A percentile compares a stretch with the other conserved stretches of the same genome.
phyloP scores from a whole-genome alignment of 2,797 vertebrate genomes.

The Xerus rutilus region DNA sequence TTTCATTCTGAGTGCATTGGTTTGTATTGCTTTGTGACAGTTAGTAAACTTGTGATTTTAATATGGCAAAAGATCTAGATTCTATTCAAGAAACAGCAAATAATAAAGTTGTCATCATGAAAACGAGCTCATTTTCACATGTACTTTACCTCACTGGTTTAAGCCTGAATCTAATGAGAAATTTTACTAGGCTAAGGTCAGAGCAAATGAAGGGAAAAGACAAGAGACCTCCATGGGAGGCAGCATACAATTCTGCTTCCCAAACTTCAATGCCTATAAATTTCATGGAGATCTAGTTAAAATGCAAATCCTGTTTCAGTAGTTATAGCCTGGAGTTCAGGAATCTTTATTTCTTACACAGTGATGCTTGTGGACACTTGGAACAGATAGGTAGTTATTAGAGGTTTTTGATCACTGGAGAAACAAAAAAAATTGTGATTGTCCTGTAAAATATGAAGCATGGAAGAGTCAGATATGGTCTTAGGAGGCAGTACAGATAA shows the following conservation, averaged over 20 bases:
- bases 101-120: not conserved
- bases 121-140: not conserved
- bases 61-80: not conserved
- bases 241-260: not conserved
- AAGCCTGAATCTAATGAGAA: not conserved
- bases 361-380: not conserved
- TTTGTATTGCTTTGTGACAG: not conserved
- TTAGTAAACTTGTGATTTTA: not conserved
- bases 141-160: not conserved
- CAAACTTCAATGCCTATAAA: not conserved
- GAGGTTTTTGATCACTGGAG: not conserved
- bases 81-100: not conserved
- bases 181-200: not conserved
- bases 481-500: not conserved
- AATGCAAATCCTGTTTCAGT: not conserved
- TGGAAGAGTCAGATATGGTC: accelerated
- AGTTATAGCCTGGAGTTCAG: not conserved
- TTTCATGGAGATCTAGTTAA: not conserved
- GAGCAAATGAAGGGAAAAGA: not conserved
- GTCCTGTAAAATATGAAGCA: not conserved
- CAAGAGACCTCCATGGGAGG: accelerated
- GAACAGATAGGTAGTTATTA: not conserved
- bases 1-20: not conserved
- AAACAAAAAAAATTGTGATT: not conserved
- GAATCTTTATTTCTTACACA: not conserved